Conservation (phyloP, 2,888 invertebrate species). For the Octonoba sinensis region DNA sequence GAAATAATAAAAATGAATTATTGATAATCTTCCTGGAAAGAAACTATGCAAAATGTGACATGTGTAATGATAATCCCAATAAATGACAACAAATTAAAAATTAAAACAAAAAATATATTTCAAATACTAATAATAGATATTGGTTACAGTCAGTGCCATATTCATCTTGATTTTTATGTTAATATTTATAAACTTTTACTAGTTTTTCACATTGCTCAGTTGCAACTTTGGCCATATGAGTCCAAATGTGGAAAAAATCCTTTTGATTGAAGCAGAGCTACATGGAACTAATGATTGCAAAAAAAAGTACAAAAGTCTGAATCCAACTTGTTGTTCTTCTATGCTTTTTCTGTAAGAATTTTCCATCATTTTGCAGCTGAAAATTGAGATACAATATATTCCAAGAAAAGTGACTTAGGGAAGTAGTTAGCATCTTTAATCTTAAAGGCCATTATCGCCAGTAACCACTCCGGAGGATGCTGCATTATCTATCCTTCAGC, state of each 20-base stretch:
- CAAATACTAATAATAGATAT: no score
- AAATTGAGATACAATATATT: background rate
- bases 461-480: background rate
- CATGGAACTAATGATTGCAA: background rate
- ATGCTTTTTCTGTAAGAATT: background rate
- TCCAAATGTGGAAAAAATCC: slow-evolving; percentile 3
- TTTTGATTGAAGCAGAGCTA: background rate
- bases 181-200: no score
- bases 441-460: background rate
- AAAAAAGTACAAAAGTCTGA: background rate
- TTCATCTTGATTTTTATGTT: no score
- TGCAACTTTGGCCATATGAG: background rate
- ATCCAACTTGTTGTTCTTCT: slow-evolving; percentile 9
- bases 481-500: background rate
- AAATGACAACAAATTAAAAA: no score
- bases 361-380: slow-evolving; percentile 8
- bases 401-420: slow-evolving; percentile 1
- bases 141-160: no score
- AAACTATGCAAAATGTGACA: no score
- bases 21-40: no score
- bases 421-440: background rate
- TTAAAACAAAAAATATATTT: no score
- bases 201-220: background rate
- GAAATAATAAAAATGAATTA: no score
- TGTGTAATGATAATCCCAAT: no score